Base-by-base conservation (phyloP, 2,888 invertebrate species). In the Coelogynopora nodosa region DNA sequence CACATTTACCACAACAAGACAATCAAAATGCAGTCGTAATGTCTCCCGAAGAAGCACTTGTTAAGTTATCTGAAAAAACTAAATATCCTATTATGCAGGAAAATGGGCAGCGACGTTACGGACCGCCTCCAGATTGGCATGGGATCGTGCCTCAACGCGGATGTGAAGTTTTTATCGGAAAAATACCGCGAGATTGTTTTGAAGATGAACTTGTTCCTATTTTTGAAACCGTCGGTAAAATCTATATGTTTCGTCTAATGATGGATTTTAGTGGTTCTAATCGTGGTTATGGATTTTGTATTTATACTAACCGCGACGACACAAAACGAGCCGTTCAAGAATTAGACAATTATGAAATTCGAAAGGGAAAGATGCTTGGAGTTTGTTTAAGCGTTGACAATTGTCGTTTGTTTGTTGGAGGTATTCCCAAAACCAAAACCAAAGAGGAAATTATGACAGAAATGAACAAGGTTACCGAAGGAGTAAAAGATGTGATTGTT, bases 301-400 rank as follows among this genome's bases (percentile, higher is more conserved):
- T 94, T 0, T 93, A 92, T 27, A 92, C 93, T 0, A 92, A 85
- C 13, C 90, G 91, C 0, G 90, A 91, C 0, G 93, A 94, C 2
- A 95, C 95, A 0, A 92, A 92, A 31, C 91, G 90, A 13, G 95
- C 95, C 0, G 93, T 95, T 13, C 90, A 91, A 30, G 90, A 92
- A 31, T 91, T 95, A 27, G 93, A 95, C 90, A 94, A 94, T 27
- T 94, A 92, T 89, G 94, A 94, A 90, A 94, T 96, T 23, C 92
- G 94, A 49, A 93, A 93, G 0, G 94, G 94, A 2, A 92, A 94
- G 74, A 92, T 92, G 84, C 94, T 96, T 28, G 95, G 95, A 0
- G 96, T 96, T 0, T 94, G 94, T 0, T 94, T 94, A 89, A 95
- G 95, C 0, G 94, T 95, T 0, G 96, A 96, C 90, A 96, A 96